Evolutionary conservation across 2,888 invertebrate species (phyloP).

Genomic region (Saturnia pavonia): DNA sequence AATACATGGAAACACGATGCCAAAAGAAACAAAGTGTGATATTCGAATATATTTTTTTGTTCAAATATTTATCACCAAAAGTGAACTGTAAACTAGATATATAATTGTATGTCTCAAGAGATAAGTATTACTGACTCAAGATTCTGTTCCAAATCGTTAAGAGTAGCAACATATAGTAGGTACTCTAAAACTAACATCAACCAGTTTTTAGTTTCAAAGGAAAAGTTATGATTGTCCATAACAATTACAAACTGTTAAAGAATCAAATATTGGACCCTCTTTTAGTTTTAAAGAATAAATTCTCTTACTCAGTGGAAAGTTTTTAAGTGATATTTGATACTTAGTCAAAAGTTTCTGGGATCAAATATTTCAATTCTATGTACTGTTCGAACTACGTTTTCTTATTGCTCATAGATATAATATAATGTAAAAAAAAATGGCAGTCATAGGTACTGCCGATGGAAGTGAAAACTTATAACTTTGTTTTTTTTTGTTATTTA

Average conservation of each 20-base stretch:
- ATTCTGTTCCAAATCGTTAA: not conserved
- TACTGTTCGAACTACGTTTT: not conserved
- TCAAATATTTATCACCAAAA: not conserved
- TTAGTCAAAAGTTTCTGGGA: conserved; percentile 10
- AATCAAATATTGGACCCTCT: not conserved
- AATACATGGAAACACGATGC: no score
- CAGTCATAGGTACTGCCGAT: no score
- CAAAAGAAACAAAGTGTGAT: not conserved
- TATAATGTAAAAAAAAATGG: no score
- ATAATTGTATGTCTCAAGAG: not conserved
- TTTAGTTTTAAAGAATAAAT: conserved; percentile 10
- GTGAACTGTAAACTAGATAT: not conserved
- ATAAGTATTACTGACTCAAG: not conserved
- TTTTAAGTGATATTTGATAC: conserved; percentile 19
- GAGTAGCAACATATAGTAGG: not conserved
- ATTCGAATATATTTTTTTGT: not conserved
- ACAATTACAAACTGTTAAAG: conserved; percentile 9
- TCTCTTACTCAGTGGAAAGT: conserved; percentile 13
- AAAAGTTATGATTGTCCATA: not conserved
- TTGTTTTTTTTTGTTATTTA: no score
- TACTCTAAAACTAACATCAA: not conserved
- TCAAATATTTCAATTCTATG: not conserved
- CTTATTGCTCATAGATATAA: not conserved
- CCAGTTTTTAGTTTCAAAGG: not conserved
- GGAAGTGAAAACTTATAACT: no score